Percentiles rank a stretch among this genome's conserved stretches.
Conservation (phyloP, 2,797 vertebrate species). For the Siniperca obscura region DNA sequence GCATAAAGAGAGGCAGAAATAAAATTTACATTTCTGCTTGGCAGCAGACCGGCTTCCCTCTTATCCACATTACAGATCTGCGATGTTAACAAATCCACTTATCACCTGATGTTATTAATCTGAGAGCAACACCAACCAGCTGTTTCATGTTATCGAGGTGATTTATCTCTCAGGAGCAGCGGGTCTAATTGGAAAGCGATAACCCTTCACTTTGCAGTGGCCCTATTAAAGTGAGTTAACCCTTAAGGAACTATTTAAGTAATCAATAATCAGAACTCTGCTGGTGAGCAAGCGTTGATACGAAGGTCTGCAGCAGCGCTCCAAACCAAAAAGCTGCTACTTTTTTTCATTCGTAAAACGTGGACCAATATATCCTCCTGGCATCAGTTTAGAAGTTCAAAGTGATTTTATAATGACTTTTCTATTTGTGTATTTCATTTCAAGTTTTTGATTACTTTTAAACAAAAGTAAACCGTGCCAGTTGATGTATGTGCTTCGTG, state of each 20-base stretch:
- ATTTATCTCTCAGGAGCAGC: constrained; percentile 41
- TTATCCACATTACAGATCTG: constrained; percentile 19
- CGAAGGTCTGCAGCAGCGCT: neutral
- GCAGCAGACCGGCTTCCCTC: neutral
- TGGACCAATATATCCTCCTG: neutral
- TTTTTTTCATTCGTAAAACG: neutral
- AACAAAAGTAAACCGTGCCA: too few species aligned
- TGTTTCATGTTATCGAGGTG: constrained; percentile 8
- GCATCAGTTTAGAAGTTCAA: neutral
- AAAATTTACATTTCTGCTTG: neutral
- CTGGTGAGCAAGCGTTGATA: neutral
- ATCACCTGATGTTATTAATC: constrained; percentile 20
- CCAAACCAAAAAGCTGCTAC: neutral
- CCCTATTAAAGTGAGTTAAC: constrained; percentile 8
- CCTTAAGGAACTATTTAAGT: neutral
- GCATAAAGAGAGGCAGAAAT: neutral
- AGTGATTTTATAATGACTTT: neutral
- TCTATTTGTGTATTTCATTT: too few species aligned
- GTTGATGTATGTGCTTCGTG: too few species aligned
- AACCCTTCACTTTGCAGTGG: neutral
- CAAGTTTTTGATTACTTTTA: too few species aligned
- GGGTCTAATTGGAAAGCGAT: constrained; percentile 24
- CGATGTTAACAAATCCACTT: constrained; percentile 8
- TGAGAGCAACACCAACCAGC: constrained; percentile 12
- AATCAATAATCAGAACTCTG: neutral